Percentiles rank a stretch among this genome's conserved stretches.
These are phyloP conservation scores for Bilobella aurantiaca DNA, from an alignment of 1,140 invertebrate species.

Conservation along the genomic window DNA sequence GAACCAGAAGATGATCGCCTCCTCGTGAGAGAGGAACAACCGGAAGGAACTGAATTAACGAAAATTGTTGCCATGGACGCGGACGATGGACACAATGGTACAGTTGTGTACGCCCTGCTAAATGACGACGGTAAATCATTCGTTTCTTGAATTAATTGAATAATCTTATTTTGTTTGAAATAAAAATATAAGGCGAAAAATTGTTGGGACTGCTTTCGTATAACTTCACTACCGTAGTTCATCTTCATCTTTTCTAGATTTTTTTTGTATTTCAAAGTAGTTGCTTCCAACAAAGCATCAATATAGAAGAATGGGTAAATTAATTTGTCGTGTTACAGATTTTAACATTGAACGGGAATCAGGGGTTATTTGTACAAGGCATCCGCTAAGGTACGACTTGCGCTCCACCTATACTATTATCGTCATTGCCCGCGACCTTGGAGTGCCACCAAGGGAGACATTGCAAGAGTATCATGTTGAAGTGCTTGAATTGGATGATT, in stretches of 20 bases:
- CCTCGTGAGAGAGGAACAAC: constrained; percentile 76
- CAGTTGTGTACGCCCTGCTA: constrained; percentile 73
- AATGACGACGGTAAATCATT: constrained; percentile 48
- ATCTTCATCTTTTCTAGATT: no score
- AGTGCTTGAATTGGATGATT: constrained; percentile 80
- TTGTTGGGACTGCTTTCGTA: no score
- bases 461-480: constrained; percentile 71
- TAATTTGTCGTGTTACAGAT: constrained; percentile 70
- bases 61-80: constrained; percentile 71
- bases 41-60: constrained; percentile 71
- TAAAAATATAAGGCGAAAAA: no score
- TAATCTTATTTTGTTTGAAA: no score
- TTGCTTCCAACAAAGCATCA: no score
- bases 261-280: no score
- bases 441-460: constrained; percentile 65
- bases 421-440: constrained; percentile 75
- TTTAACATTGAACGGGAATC: constrained; percentile 76
- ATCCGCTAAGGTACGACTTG: constrained; percentile 80
- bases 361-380: constrained; percentile 76
- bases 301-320: no score
- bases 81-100: constrained; percentile 76
- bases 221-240: no score
- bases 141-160: no score
- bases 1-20: constrained; percentile 77
- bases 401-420: constrained; percentile 71